Evolutionary conservation across 2,797 vertebrate species (phyloP), one percentile per base, ranked within the genome.

Genomic region (Onychomys leucogaster): DNA sequence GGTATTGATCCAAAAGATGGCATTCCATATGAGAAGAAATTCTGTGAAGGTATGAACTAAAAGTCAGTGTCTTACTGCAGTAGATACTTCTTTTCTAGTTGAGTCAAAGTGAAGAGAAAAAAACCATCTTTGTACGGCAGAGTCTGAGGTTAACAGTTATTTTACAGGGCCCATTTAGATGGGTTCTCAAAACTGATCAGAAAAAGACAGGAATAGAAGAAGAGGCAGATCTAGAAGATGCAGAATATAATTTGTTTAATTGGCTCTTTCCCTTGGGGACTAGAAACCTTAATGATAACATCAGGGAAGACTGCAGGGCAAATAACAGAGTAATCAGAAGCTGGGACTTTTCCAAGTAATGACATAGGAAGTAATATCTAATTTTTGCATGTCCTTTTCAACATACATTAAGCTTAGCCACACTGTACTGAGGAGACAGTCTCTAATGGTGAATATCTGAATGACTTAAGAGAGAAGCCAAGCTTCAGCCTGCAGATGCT

Each of bases 11-110:
- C 98, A 2, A 98, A 98, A 97, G 98, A 99, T 55, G 98, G 98
- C 85, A 96, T 98, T 94, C 98, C 99, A 57, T 99, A 98, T 0
- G 99, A 99, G 96, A 98, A 99, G 96, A 99, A 99, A 95, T 98
- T 99, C 97, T 99, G 99, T 96, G 98, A 98, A 98, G 99, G 99
- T 99, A 98, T 94, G 91, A 57, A 61, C 8, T 73, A 17, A 46
- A 92, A 27, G 5, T 46, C 27, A 46, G 17, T 32, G 43, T 67
- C 46, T 75, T 78, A n/a, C 49, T 25, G 65, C 4, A 46, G 6
- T 5, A 88, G 59, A 76, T n/a, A 12, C 46, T 63, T 89, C 37
- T 78, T 95, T 75, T 37, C 73, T 77, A 23, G 14, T 63, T 52
- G 80, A 81, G 87, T 87, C 84, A 85, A 57, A 90, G 0, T 34